A percentile compares a stretch with the other conserved stretches of the same genome.
Evolutionary conservation across 2,797 vertebrate genomes (phyloP).

Genomic region (Pseudotriccus pelzelni): DNA sequence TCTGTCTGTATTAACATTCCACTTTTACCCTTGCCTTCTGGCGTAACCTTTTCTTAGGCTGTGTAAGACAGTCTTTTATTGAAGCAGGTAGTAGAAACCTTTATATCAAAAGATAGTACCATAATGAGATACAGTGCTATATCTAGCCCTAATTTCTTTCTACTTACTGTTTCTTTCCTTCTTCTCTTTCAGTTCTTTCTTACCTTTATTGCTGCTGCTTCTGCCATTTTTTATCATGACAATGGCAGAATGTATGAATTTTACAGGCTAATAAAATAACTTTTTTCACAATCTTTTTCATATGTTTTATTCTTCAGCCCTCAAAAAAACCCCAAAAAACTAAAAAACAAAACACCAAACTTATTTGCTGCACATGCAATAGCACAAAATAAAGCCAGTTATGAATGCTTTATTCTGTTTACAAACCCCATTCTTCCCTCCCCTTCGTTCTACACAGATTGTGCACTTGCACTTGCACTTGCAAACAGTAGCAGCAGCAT

Average conservation of each 20-base stretch:
- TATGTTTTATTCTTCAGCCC: neutral
- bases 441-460: neutral
- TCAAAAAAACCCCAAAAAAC: neutral
- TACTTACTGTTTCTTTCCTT: neutral
- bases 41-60: neutral
- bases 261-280: neutral
- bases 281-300: neutral
- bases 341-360: neutral
- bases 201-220: neutral
- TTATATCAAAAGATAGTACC: neutral
- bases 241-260: neutral
- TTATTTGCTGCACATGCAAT: neutral
- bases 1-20: neutral
- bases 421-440: neutral
- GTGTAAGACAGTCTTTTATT: neutral
- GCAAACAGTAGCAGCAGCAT: neutral
- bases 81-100: neutral
- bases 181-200: neutral
- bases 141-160: neutral
- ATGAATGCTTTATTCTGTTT: neutral
- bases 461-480: neutral
- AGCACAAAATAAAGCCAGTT: neutral
- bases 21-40: neutral
- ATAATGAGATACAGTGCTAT: neutral
- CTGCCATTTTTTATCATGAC: neutral